These are phyloP conservation scores for Muscicapa adusta DNA, from an alignment of 2,113 vertebrate genomes.

Conservation along the genomic window DNA sequence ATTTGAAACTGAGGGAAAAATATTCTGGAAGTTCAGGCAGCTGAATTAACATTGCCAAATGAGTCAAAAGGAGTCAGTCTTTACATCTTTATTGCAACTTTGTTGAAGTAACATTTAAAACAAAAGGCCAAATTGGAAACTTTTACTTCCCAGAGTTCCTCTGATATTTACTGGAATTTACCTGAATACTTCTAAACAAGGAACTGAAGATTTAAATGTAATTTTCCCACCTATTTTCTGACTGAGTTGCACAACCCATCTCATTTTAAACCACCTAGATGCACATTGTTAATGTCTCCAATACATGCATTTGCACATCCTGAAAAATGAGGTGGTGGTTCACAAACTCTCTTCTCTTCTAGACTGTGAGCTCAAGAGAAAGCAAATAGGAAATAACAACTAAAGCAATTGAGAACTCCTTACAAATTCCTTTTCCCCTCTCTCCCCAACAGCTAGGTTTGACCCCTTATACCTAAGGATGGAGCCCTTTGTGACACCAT, in stretches of 20 bases:
- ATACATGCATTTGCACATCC: background rate
- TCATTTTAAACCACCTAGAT: background rate
- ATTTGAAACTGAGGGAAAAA: background rate
- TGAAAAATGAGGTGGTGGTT: background rate
- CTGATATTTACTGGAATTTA: background rate
- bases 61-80: background rate
- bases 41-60: background rate
- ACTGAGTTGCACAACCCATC: background rate
- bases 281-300: background rate
- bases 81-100: background rate
- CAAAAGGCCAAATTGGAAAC: background rate
- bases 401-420: background rate
- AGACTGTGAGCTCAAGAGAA: background rate
- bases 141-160: background rate
- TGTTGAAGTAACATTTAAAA: background rate
- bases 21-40: background rate
- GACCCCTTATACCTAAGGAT: background rate
- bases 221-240: background rate
- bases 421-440: background rate
- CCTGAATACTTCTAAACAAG: background rate
- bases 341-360: background rate
- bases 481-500: background rate
- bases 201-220: background rate
- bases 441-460: fast-evolving
- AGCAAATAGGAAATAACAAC: background rate